phyloP scores from a whole-genome alignment of 2,113 vertebrate genomes.

The Mesembrinibis cayennensis region DNA sequence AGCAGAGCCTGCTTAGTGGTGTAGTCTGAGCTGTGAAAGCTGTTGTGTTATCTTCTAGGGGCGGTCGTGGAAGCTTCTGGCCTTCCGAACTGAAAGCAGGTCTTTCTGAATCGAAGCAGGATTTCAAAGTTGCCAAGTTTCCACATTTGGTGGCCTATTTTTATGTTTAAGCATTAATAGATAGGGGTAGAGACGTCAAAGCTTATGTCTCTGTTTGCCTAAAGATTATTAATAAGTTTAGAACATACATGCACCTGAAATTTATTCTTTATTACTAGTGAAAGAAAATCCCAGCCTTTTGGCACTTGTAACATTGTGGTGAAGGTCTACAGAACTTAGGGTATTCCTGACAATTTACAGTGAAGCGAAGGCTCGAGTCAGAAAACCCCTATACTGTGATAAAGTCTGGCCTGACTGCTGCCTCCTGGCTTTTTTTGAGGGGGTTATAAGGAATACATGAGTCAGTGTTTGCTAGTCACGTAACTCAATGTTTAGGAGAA shows the following conservation, averaged over 20 bases:
- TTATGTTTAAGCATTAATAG: not conserved
- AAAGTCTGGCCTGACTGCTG: not conserved
- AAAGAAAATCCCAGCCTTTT: not conserved
- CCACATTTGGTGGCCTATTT: not conserved
- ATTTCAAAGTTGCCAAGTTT: not conserved
- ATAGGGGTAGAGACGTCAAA: not conserved
- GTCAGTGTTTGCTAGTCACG: not conserved
- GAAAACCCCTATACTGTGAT: not conserved
- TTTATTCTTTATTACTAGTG: not conserved
- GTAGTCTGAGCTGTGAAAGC: not conserved
- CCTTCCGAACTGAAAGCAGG: not conserved
- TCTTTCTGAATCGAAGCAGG: not conserved
- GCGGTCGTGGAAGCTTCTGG: not conserved
- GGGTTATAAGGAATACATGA: not conserved
- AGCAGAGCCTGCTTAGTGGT: not conserved
- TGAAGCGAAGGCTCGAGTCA: not conserved
- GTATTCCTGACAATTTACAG: not conserved
- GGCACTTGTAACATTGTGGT: not conserved
- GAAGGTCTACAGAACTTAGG: not conserved
- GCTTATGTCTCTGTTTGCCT: not conserved
- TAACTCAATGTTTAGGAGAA: not conserved
- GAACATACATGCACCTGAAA: not conserved
- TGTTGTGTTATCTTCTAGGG: not conserved
- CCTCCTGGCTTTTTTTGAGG: not conserved
- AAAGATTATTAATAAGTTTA: not conserved